A percentile compares a stretch with the other conserved stretches of the same genome.
phyloP scores from a whole-genome alignment of 1,140 invertebrate genomes.

The Cotesia chilonis region DNA sequence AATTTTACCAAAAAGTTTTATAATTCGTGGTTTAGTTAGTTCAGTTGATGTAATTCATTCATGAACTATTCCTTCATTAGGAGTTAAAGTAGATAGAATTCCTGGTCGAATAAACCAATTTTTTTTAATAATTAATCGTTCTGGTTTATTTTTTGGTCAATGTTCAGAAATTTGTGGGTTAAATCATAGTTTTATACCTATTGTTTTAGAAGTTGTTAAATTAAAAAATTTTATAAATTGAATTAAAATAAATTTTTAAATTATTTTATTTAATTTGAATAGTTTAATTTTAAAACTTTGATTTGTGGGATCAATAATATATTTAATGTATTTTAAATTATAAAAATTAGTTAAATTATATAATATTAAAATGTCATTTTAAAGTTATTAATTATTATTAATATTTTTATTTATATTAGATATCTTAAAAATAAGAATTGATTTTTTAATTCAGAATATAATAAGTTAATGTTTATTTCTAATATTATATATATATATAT shows the following conservation, averaged over 20 bases:
- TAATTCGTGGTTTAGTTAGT: constrained; percentile 70
- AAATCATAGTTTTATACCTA: constrained; percentile 82
- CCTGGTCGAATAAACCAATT: constrained; percentile 76
- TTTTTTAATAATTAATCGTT: constrained; percentile 66
- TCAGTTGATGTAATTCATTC: constrained; percentile 76
- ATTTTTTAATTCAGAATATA: too few relatives aligned
- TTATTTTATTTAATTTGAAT: constrained; percentile 60
- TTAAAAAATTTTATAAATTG: constrained; percentile 69
- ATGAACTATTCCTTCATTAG: constrained; percentile 71
- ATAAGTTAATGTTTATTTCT: too few relatives aligned
- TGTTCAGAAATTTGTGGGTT: constrained; percentile 82
- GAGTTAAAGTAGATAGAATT: constrained; percentile 73
- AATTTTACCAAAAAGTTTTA: constrained; percentile 67
- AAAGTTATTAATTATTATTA: constrained; percentile 46
- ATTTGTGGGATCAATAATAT: constrained; percentile 73
- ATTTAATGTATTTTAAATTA: constrained; percentile 58
- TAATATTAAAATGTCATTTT: constrained; percentile 60
- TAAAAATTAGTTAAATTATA: constrained; percentile 61
- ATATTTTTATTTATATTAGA: constrained; percentile 46
- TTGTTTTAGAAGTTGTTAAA: constrained; percentile 70
- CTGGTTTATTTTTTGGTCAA: constrained; percentile 75
- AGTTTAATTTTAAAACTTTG: constrained; percentile 67
- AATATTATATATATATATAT: too few relatives aligned
- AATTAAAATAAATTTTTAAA: constrained; percentile 54
- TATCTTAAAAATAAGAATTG: too few relatives aligned